Evolutionary conservation across 2,113 vertebrate species (phyloP).

Genomic region (Electrona antarctica): DNA sequence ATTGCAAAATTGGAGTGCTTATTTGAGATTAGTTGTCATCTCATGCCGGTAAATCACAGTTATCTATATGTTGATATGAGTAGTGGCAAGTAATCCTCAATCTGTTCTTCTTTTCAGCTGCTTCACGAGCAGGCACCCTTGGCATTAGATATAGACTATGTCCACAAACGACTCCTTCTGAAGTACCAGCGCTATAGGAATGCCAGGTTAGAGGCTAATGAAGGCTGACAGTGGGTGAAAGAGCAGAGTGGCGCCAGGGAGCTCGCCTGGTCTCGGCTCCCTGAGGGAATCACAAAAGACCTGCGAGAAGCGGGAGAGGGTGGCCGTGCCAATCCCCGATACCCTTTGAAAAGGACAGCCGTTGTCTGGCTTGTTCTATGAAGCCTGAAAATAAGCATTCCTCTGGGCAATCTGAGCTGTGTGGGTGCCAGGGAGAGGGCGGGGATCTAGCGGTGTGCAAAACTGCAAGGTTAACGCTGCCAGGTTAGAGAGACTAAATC

Average conservation of each 20-base stretch:
- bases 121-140: background rate
- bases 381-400: constrained; percentile 67
- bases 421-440: constrained; percentile 27
- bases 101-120: no score
- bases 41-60: no score
- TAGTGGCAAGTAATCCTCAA: no score
- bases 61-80: no score
- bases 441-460: constrained; percentile 24
- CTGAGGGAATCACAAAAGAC: constrained; percentile 66
- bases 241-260: constrained; percentile 60
- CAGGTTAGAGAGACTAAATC: constrained; percentile 36
- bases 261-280: constrained; percentile 54
- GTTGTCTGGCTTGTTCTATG: constrained; percentile 61
- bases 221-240: constrained; percentile 69
- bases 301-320: constrained; percentile 58
- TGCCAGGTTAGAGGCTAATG: constrained; percentile 59
- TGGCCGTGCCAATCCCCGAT: constrained; percentile 67
- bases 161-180: constrained; percentile 20
- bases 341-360: constrained; percentile 71
- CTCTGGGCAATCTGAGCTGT: constrained; percentile 51
- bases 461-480: constrained; percentile 37
- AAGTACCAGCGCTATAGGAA: constrained; percentile 34
- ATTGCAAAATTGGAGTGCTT: no score
- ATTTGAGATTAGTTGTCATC: no score
- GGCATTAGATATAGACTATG: background rate